Conservation (phyloP, 2,113 vertebrate genomes). For the Pluvialis apricaria region DNA sequence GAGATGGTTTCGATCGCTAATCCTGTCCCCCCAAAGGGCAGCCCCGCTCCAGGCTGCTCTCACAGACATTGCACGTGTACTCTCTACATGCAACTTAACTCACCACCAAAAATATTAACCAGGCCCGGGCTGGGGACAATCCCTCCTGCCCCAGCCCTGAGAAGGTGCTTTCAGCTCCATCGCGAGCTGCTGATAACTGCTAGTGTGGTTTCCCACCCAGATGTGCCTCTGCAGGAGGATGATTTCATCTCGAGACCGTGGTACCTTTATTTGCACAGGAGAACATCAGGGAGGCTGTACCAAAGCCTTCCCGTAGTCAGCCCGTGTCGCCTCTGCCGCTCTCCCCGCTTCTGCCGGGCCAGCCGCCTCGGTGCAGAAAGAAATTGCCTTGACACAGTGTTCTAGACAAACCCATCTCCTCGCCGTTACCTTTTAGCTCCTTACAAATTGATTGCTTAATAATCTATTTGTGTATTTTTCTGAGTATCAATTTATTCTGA, state of each 20-base stretch:
- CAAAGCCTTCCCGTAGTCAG: neutral
- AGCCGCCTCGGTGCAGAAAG: rapidly evolving
- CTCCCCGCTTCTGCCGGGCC: rapidly evolving
- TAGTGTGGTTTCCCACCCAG: neutral
- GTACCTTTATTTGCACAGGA: neutral
- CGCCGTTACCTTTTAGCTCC: rapidly evolving
- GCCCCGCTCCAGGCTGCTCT: neutral
- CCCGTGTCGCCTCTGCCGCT: rapidly evolving
- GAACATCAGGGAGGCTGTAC: neutral
- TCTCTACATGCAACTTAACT: neutral
- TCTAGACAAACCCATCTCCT: neutral
- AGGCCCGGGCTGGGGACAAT: neutral
- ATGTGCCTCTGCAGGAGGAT: neutral
- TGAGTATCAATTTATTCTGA: neutral
- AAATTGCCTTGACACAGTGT: neutral
- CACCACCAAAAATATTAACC: neutral
- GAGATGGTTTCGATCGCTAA: rapidly evolving
- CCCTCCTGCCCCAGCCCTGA: neutral
- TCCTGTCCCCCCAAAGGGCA: neutral
- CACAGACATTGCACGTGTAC: rapidly evolving
- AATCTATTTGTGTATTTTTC: neutral
- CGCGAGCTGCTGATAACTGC: neutral
- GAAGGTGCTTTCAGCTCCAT: rapidly evolving
- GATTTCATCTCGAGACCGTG: neutral
- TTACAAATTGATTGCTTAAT: neutral